phyloP scores from a whole-genome alignment of 2,113 vertebrate species.

The Myanophis thanlyinensis region DNA sequence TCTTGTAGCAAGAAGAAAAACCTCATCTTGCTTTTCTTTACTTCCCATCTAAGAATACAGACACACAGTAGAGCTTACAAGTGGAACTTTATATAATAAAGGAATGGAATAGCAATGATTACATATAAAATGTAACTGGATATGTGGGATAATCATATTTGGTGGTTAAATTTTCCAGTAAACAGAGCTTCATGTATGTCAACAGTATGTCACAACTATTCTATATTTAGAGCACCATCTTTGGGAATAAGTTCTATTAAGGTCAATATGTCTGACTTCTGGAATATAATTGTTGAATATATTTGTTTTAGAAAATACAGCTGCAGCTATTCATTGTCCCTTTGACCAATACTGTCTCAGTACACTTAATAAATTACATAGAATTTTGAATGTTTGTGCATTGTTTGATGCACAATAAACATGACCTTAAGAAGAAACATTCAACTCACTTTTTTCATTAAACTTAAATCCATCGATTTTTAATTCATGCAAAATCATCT shows the following conservation, averaged over 20 bases:
- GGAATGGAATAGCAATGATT: not conserved
- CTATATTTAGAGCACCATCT: not conserved
- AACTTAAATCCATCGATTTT: not conserved
- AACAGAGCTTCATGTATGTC: not conserved
- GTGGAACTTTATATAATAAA: not conserved
- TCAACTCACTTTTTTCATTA: not conserved
- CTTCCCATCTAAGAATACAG: not conserved
- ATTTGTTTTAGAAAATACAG: not conserved
- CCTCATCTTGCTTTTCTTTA: not conserved
- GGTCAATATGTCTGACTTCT: not conserved
- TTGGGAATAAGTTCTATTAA: not conserved
- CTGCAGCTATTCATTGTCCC: not conserved
- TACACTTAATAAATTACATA: not conserved
- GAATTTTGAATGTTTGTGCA: not conserved
- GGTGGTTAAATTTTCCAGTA: not conserved
- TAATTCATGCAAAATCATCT: not conserved
- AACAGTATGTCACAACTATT: too few relatives aligned
- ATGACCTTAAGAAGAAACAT: not conserved
- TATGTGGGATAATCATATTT: not conserved
- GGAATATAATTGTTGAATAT: not conserved
- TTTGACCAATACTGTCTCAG: not conserved
- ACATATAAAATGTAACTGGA: not conserved
- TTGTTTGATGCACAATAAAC: not conserved
- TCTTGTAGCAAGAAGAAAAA: not conserved
- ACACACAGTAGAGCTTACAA: not conserved